Conservation (phyloP, 2,113 vertebrate genomes). For the Sigmodon hispidus region DNA sequence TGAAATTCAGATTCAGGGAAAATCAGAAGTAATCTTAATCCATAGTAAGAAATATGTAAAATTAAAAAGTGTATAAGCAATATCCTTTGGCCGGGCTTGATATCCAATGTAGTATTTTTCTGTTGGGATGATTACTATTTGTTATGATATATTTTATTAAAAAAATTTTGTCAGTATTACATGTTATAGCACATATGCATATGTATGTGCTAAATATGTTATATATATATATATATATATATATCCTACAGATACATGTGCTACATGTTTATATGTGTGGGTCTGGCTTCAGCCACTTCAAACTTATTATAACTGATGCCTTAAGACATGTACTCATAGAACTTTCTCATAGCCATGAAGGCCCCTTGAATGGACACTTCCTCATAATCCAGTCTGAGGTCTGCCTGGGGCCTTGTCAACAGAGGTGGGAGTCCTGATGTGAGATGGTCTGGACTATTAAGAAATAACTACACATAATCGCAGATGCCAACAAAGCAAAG, state of each 20-base stretch:
- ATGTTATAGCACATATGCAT: not conserved
- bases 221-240: not conserved
- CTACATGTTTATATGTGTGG: not conserved
- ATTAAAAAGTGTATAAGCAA: slow-evolving; percentile 31
- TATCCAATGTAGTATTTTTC: slow-evolving; percentile 12
- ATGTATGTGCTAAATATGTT: not conserved
- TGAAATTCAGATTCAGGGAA: not conserved
- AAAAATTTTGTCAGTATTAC: not conserved
- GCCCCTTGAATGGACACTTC: too few relatives aligned
- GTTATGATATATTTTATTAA: not conserved
- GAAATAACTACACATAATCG: too few relatives aligned
- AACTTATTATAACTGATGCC: too few relatives aligned
- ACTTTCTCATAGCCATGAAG: too few relatives aligned
- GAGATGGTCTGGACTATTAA: too few relatives aligned
- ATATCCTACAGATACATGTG: not conserved
- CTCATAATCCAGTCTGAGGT: too few relatives aligned
- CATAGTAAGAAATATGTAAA: slow-evolving; percentile 40
- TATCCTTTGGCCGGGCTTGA: slow-evolving; percentile 16
- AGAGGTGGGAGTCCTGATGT: too few relatives aligned
- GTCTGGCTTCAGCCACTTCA: too few relatives aligned
- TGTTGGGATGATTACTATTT: slow-evolving; percentile 32
- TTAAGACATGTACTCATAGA: too few relatives aligned
- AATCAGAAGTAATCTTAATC: not conserved
- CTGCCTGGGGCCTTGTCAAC: too few relatives aligned
- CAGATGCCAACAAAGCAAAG: too few relatives aligned